phyloP scores from a whole-genome alignment of 2,888 invertebrate genomes.

The Dioctria linearis region DNA sequence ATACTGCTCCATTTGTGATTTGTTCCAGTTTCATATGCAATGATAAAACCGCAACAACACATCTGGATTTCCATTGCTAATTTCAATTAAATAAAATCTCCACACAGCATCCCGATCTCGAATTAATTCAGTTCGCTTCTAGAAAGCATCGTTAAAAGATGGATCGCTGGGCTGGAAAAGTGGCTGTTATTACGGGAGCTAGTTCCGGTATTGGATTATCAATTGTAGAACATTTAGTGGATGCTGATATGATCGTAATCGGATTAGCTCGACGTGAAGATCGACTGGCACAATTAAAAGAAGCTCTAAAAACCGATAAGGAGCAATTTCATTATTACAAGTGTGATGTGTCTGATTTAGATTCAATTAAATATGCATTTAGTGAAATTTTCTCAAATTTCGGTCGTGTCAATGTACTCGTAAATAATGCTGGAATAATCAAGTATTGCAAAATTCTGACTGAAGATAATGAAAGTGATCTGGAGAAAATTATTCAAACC shows the following conservation, averaged over 20 bases:
- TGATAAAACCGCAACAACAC: too few species aligned
- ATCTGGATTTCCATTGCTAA: too few species aligned
- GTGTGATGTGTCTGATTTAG: conserved; percentile 73
- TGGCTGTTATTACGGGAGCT: conserved; percentile 77
- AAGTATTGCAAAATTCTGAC: background rate
- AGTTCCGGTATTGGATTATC: conserved; percentile 76
- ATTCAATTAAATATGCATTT: conserved; percentile 73
- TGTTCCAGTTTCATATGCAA: too few species aligned
- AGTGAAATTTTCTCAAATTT: conserved; percentile 70
- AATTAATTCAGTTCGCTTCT: too few species aligned
- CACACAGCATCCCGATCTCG: too few species aligned
- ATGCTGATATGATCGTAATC: conserved; percentile 73
- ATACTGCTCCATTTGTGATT: too few species aligned
- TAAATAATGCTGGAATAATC: conserved; percentile 75
- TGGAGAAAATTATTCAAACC: conserved; percentile 68
- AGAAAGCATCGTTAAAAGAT: conserved; percentile 62
- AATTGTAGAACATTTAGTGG: conserved; percentile 69
- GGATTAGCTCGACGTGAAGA: conserved; percentile 73
- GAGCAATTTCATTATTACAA: conserved; percentile 62
- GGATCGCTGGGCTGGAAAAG: conserved; percentile 75
- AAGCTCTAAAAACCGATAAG: conserved; percentile 61
- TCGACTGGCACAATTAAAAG: conserved; percentile 63
- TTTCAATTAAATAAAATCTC: too few species aligned
- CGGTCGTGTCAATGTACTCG: conserved; percentile 74
- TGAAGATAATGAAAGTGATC: conserved; percentile 61